Evolutionary conservation across 2,888 invertebrate genomes (phyloP).

Genomic region (Scotopteryx bipunctaria): DNA sequence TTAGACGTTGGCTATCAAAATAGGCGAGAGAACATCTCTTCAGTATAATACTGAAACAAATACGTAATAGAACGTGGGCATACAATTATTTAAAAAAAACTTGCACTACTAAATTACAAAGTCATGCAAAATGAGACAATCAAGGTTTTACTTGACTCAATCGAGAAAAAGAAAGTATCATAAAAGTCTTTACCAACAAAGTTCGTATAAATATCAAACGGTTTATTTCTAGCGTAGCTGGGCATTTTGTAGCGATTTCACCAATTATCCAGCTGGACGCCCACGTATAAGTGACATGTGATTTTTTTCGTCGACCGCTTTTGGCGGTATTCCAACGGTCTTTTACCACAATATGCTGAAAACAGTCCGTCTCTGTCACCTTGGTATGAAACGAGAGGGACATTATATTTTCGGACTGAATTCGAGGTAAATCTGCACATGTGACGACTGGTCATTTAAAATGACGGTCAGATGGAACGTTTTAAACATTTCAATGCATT

Average conservation of each 20-base stretch:
- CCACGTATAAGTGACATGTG: conserved; percentile 28
- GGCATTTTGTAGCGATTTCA: conserved; percentile 31
- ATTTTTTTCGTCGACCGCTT: conserved; percentile 31
- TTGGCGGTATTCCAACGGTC: conserved; percentile 35
- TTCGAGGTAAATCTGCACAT: conserved; percentile 22
- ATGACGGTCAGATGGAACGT: conserved; percentile 8
- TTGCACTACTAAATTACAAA: no score
- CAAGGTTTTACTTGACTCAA: neutral
- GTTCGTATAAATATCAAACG: conserved; percentile 20
- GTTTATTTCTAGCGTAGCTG: conserved; percentile 23
- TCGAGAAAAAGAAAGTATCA: neutral
- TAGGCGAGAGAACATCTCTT: no score
- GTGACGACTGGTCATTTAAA: conserved; percentile 15
- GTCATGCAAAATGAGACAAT: no score
- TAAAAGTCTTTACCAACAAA: neutral
- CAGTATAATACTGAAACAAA: no score
- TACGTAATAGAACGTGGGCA: no score
- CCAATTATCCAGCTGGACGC: conserved; percentile 32
- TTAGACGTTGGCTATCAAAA: no score
- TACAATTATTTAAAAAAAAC: no score
- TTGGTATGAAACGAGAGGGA: conserved; percentile 25
- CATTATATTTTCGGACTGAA: conserved; percentile 17
- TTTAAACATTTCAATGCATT: no score
- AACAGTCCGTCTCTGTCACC: conserved; percentile 29
- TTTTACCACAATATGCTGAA: conserved; percentile 32